Conservation (phyloP, 2,113 vertebrate species). For the Psilopogon haemacephalus region DNA sequence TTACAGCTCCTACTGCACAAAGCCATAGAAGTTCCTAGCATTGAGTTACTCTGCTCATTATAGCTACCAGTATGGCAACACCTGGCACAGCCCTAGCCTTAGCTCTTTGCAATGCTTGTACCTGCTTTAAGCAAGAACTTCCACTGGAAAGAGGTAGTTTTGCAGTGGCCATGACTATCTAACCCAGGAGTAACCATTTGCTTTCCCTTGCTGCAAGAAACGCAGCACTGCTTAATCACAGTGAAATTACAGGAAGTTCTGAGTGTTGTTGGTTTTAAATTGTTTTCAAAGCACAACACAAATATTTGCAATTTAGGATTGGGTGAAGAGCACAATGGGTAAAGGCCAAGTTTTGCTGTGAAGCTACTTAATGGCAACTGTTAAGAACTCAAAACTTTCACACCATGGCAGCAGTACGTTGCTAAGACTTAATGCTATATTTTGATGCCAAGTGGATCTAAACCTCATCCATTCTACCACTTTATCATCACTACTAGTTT, state of each 20-base stretch:
- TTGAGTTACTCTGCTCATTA: not conserved
- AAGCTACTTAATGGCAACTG: not conserved
- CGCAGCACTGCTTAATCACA: not conserved
- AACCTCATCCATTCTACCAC: not conserved
- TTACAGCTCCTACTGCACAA: not conserved
- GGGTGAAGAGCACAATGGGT: not conserved
- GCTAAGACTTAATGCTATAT: not conserved
- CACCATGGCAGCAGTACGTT: not conserved
- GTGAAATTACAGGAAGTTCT: not conserved
- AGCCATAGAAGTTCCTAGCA: not conserved
- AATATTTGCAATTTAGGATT: not conserved
- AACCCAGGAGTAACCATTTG: not conserved
- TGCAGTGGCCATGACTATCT: not conserved
- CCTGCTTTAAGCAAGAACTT: not conserved
- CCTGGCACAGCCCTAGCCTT: not conserved
- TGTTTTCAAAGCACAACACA: not conserved
- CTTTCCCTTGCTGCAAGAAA: not conserved
- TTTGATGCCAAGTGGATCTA: not conserved
- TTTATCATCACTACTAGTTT: not conserved
- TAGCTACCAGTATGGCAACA: fast-evolving
- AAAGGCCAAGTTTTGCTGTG: not conserved
- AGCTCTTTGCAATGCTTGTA: not conserved
- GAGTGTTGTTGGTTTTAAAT: not conserved
- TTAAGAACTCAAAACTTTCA: not conserved
- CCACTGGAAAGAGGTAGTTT: not conserved